phyloP scores from a whole-genome alignment of 2,888 invertebrate genomes.

The Cremastobaeus sp. region DNA sequence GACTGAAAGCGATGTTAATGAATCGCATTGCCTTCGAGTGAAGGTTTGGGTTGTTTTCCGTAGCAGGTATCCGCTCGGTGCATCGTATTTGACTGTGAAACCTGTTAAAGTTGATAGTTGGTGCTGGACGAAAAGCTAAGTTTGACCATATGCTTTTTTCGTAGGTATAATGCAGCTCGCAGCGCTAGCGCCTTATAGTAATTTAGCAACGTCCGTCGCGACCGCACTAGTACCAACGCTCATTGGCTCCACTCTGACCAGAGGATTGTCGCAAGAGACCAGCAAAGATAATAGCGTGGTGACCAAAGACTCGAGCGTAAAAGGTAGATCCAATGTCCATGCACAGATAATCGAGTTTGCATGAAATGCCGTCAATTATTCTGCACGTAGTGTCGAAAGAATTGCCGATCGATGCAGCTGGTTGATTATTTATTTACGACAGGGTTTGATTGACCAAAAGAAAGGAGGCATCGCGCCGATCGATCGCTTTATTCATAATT shows the following conservation, averaged over 20 bases:
- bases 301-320: conserved; percentile 67
- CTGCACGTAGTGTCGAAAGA: no score
- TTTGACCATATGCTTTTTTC: conserved; percentile 23
- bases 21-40: no score
- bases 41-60: no score
- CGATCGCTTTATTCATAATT: conserved; percentile 40
- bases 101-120: no score
- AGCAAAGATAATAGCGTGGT: conserved; percentile 73
- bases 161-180: conserved; percentile 80
- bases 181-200: conserved; percentile 80
- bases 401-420: neutral
- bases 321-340: conserved; percentile 59
- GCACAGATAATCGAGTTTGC: no score
- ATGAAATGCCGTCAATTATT: neutral
- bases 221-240: conserved; percentile 80
- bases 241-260: conserved; percentile 75
- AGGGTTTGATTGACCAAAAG: conserved; percentile 3
- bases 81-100: conserved; percentile 40
- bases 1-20: no score
- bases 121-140: no score
- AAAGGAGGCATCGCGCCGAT: conserved; percentile 6
- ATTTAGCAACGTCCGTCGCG: conserved; percentile 79
- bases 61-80: no score
- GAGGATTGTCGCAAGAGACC: conserved; percentile 61
- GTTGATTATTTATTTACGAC: conserved; percentile 12